Percentiles rank a stretch among this genome's conserved stretches.
phyloP scores from a whole-genome alignment of 2,888 invertebrate species.

The Dolomedes plantarius region DNA sequence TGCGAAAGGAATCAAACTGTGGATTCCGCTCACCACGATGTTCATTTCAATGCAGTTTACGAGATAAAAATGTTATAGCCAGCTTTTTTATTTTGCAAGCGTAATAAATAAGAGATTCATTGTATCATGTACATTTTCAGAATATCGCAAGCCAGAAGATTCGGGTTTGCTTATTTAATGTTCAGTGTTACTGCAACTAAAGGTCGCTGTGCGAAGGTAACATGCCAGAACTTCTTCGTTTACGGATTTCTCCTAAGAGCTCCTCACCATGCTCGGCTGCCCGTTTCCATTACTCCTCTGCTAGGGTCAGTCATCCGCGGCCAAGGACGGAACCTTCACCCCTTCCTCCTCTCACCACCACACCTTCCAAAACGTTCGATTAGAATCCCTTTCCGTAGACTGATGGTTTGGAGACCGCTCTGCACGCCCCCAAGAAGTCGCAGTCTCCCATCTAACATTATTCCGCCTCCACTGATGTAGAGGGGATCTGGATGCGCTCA shows the following conservation, averaged over 20 bases:
- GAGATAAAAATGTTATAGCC: no score
- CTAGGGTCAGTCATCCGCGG: not conserved
- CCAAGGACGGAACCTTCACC: conserved; percentile 16
- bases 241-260: not conserved
- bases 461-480: not conserved
- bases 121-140: no score
- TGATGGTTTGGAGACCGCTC: not conserved
- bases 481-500: not conserved
- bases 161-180: no score
- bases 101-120: no score
- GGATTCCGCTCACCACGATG: no score
- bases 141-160: no score
- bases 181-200: no score
- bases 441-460: not conserved
- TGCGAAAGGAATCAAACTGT: no score
- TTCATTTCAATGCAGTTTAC: no score
- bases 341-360: not conserved
- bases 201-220: no score
- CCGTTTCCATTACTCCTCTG: not conserved
- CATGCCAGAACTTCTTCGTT: not conserved
- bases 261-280: not conserved
- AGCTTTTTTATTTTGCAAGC: no score
- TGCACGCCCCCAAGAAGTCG: not conserved
- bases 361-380: not conserved
- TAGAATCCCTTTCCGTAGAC: not conserved